Evolutionary conservation across 2,113 vertebrate genomes (phyloP).

Genomic region (Thunnus thynnus): DNA sequence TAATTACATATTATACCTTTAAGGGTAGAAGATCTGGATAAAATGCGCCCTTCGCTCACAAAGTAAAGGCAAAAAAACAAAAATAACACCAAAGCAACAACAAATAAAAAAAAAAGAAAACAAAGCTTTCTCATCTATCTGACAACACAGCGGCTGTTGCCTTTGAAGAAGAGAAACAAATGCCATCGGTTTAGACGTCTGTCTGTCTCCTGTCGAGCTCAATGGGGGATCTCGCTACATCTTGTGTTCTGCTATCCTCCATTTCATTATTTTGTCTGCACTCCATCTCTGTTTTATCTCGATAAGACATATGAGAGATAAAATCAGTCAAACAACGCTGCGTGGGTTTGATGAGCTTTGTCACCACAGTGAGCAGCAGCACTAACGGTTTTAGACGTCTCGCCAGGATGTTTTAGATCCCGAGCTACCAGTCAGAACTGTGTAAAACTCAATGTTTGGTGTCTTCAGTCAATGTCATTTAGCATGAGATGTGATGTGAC

Average conservation of each 20-base stretch:
- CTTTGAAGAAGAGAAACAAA: conserved; percentile 67
- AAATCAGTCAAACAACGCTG: conserved; percentile 55
- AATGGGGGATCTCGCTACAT: conserved; percentile 52
- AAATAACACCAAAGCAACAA: conserved; percentile 12
- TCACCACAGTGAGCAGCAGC: conserved; percentile 38
- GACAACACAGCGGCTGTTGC: conserved; percentile 57
- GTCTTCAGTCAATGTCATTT: conserved; percentile 25
- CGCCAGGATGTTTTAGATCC: conserved; percentile 16
- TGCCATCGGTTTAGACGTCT: conserved; percentile 58
- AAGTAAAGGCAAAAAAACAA: conserved; percentile 9
- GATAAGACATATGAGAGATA: conserved; percentile 52
- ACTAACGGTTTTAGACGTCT: conserved; percentile 27
- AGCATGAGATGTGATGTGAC: conserved; percentile 14
- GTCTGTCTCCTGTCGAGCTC: conserved; percentile 69
- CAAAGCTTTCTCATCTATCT: conserved; percentile 49
- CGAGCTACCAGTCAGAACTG: conserved; percentile 23
- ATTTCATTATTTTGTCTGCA: conserved; percentile 56
- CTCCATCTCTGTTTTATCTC: conserved; percentile 65
- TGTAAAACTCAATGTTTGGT: conserved; percentile 17
- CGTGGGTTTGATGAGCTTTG: conserved; percentile 54
- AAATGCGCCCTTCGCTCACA: conserved; percentile 41
- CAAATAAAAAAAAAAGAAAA: conserved; percentile 39
- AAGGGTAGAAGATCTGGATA: conserved; percentile 36
- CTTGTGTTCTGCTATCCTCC: conserved; percentile 46
- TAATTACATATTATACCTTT: too few species aligned